phyloP scores from a whole-genome alignment of 2,888 invertebrate genomes.

The Drosophila nr. perissopoda region DNA sequence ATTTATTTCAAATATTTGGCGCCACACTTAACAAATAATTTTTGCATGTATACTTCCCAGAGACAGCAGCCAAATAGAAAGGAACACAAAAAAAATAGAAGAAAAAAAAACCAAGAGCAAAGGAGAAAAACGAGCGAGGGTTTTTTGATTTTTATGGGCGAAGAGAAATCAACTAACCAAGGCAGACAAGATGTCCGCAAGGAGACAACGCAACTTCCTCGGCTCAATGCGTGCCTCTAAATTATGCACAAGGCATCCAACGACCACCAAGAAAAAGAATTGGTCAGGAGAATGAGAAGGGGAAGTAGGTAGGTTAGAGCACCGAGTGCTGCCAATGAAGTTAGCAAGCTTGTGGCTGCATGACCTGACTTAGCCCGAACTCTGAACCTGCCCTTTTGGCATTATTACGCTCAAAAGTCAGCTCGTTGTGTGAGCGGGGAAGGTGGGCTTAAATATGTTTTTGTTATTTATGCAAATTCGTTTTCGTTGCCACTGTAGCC shows the following conservation, averaged over 20 bases:
- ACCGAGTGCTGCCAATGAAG: conserved; percentile 57
- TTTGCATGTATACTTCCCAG: conserved; percentile 61
- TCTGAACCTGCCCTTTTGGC: conserved; percentile 65
- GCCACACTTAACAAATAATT: conserved; percentile 71
- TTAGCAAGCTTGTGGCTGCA: conserved; percentile 68
- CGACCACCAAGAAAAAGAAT: conserved; percentile 20
- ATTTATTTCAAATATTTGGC: conserved; percentile 75
- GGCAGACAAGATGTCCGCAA: conserved; percentile 61
- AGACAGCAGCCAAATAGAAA: conserved; percentile 28
- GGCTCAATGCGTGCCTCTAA: conserved; percentile 70
- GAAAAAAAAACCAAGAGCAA: conserved; percentile 5
- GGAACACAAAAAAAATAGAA: conserved; percentile 29
- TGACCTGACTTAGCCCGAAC: conserved; percentile 71
- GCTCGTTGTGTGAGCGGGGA: conserved; percentile 23
- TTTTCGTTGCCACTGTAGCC: conserved; percentile 64
- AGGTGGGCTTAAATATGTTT: conserved; percentile 73
- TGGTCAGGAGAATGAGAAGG: background rate
- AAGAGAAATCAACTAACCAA: conserved; percentile 60
- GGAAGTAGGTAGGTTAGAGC: conserved; percentile 45
- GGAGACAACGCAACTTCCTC: conserved; percentile 52
- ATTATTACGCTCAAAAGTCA: conserved; percentile 55
- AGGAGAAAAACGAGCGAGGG: conserved; percentile 33
- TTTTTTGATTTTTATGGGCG: conserved; percentile 61
- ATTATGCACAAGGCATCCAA: conserved; percentile 65
- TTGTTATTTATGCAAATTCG: conserved; percentile 79